Base-by-base conservation (phyloP, 2,113 vertebrate genomes). In the Sinocyclocheilus maitianheensis region DNA sequence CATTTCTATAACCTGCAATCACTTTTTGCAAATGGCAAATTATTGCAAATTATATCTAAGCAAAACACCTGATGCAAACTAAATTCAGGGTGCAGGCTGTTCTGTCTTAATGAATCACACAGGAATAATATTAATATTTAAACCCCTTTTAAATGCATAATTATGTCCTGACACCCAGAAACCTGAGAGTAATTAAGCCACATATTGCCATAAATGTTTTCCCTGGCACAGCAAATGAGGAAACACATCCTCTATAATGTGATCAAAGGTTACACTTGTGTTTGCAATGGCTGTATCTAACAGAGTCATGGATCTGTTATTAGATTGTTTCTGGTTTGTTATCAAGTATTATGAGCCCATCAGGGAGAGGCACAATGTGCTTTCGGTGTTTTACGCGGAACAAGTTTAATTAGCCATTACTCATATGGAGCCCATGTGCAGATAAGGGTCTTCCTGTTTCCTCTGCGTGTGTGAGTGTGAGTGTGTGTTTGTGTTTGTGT, bases 371-470 rank as follows among this genome's bases (percentile, higher is more conserved):
- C 75, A 69, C 30, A 71, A 43, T 72, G 65, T 80, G 37, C 81
- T 69, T 20, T 77, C 34, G 1, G 26, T 79, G n/a, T 37, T 43
- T 81, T 60, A 79, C 34, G 12, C 20, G 22, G 20, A 85, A 58
- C 30, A 26, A 85, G 46, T 75, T 75, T 55, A 30, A 71, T 88
- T 79, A 55, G 74, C 72, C 43, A 43, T 84, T 48, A 24, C 65
- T 72, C 87, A 84, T 84, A 71, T 88, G 85, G 81, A 71, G 84
- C 30, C 84, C 87, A 88, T 84, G 67, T 88, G 87, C 48, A 85
- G 83, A 82, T 82, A 85, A 84, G 71, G 43, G 86, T 43, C 78
- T 85, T 85, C 84, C 84, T 87, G 86, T 84, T 87, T 78, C 55
- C 77, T 84, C 82, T 62, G 20, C 1, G 51, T 53, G 51, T 16